Base-by-base conservation (phyloP, 1,140 invertebrate species). In the Philopotamus ludificatus region DNA sequence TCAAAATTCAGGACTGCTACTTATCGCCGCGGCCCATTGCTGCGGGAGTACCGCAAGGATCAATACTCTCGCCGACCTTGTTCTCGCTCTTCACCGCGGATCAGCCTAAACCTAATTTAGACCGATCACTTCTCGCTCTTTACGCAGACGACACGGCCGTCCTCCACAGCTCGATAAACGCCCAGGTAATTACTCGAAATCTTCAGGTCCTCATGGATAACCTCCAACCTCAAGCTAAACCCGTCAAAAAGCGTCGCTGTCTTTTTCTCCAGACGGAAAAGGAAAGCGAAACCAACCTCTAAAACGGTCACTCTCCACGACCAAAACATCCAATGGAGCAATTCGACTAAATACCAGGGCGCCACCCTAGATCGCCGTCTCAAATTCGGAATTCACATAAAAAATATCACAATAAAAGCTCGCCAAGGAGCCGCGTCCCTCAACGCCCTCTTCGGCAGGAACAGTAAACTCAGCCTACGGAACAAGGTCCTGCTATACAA, bases 61-160 rank as follows among this genome's bases (percentile, higher is more conserved):
- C 65, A 22, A 47, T 72, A 0, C 63, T 74, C 0, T 39, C 57
- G 16, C 68, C 65, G 1, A 15, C 66, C 3, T 53, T 74, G 0
- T 74, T 70, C 23, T 58, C 23, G 2, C 16, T 74, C 1, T 73
- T 62, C 41, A 70, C 58, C 9, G 28, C 60, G 0, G 70, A 73
- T 51, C 53, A 73, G 2, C 68, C 71, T 12, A 34, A 10, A n/a
- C 42, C 3, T 15, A 53, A 0, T 45, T 65, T 16, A 57, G 54
- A 22, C 44, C 39, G 7, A 49, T 66, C 18, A 16, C 12, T 21
- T 22, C 3, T 51, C n/a, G n/a, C n/a, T n/a, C n/a, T n/a, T n/a
- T n/a, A n/a, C n/a, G n/a, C n/a, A n/a, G n/a, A n/a, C n/a, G 74
- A 74, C 64, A 73, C 72, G 10, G 70, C 68, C 0, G 41, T 73